These are phyloP conservation scores for Hypsopygia costalis DNA, from an alignment of 2,888 invertebrate species.

Conservation along the genomic window DNA sequence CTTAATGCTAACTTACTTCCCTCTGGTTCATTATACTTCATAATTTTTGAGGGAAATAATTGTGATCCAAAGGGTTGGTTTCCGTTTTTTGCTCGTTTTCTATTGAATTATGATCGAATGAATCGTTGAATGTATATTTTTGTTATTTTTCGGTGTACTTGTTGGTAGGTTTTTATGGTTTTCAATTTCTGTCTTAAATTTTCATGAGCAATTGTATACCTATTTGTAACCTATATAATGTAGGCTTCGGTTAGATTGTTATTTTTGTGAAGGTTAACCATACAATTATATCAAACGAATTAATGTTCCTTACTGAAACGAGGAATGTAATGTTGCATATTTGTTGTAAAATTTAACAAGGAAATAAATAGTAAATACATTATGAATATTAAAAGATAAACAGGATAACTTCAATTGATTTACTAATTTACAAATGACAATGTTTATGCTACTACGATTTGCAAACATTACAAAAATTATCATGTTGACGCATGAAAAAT, in stretches of 20 bases:
- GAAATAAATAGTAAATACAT: neutral
- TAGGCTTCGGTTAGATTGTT: no score
- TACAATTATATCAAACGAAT: no score
- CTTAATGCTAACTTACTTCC: constrained; percentile 79
- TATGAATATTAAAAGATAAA: neutral
- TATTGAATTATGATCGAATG: constrained; percentile 23
- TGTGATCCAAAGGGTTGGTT: constrained; percentile 54
- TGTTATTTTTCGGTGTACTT: constrained; percentile 4
- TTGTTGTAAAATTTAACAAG: neutral
- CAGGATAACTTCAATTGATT: neutral
- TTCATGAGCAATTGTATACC: constrained; percentile 17
- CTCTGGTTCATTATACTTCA: constrained; percentile 77
- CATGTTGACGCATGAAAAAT: no score
- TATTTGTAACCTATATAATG: no score
- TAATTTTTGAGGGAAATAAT: constrained; percentile 65
- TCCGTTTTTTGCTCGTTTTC: constrained; percentile 19
- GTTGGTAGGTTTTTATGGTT: constrained; percentile 8
- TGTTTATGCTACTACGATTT: no score
- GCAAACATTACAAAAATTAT: no score
- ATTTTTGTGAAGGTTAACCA: no score
- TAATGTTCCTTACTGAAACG: neutral
- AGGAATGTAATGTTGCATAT: neutral
- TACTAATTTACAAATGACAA: neutral
- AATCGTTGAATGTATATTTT: constrained; percentile 12
- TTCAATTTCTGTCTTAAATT: constrained; percentile 12